Evolutionary conservation across 1,140 invertebrate species (phyloP).

Genomic region (Aricia agestis): DNA sequence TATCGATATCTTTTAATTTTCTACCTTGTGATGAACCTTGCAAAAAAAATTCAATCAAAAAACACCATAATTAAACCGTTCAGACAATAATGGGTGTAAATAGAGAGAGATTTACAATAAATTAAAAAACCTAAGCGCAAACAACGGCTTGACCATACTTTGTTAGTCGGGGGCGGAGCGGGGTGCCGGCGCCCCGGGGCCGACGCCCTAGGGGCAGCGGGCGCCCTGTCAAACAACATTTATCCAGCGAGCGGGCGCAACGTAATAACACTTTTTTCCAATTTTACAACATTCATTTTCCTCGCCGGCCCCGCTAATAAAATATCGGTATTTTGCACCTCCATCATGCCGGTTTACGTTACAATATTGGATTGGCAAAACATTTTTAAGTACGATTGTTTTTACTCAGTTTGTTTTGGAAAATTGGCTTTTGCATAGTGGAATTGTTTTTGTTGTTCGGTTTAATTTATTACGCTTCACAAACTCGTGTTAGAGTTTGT

Average conservation of each 20-base stretch:
- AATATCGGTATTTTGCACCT: conserved; percentile 43
- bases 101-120: conserved; percentile 42
- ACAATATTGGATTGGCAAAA: conserved; percentile 40
- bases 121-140: conserved; percentile 60
- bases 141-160: conserved; percentile 47
- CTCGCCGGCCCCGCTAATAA: conserved; percentile 44
- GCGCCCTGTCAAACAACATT: conserved; percentile 59
- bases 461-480: conserved; percentile 3
- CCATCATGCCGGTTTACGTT: conserved; percentile 37
- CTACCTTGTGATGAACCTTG: not conserved
- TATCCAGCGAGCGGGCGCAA: conserved; percentile 50
- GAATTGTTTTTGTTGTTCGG: not conserved
- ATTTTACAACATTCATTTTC: conserved; percentile 49
- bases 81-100: conserved; percentile 10
- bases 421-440: conserved; percentile 15
- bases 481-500: not conserved
- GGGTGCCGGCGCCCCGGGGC: conserved; percentile 22
- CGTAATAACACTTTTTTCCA: conserved; percentile 60
- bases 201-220: conserved; percentile 22
- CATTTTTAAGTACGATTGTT: conserved; percentile 28
- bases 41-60: not conserved
- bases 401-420: conserved; percentile 15
- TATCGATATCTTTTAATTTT: not conserved
- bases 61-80: not conserved
- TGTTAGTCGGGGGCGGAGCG: conserved; percentile 13